Conservation (phyloP, 2,113 vertebrate species). For the Hemiscyllium ocellatum region DNA sequence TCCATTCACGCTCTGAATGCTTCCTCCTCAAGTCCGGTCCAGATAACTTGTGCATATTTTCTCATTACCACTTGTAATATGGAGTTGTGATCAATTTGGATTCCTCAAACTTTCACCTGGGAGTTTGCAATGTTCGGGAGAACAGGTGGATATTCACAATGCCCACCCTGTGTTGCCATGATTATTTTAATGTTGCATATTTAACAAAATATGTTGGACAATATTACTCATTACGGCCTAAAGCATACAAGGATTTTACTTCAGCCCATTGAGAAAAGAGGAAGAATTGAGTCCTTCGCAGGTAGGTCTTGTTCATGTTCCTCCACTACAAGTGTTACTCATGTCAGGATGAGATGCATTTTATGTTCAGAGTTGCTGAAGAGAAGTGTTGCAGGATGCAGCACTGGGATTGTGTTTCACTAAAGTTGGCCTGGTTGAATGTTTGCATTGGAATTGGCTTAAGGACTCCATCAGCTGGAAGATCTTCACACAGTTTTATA, state of each 20-base stretch:
- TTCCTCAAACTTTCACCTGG: background rate
- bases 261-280: background rate
- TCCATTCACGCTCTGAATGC: background rate
- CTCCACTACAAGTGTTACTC: background rate
- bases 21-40: background rate
- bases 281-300: background rate
- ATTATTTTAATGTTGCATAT: background rate
- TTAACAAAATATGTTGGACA: background rate
- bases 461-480: background rate
- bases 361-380: background rate
- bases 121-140: background rate
- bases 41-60: background rate
- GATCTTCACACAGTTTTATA: background rate
- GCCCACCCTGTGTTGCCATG: background rate
- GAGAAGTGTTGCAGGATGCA: background rate
- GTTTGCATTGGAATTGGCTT: background rate
- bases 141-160: conserved; percentile 17
- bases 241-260: background rate
- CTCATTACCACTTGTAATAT: background rate
- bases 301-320: background rate
- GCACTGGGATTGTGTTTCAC: background rate
- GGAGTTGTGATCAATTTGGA: background rate
- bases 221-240: background rate
- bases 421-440: background rate
- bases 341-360: background rate